phyloP scores from a whole-genome alignment of 2,888 invertebrate species.

The Acanthosepion lycidas region DNA sequence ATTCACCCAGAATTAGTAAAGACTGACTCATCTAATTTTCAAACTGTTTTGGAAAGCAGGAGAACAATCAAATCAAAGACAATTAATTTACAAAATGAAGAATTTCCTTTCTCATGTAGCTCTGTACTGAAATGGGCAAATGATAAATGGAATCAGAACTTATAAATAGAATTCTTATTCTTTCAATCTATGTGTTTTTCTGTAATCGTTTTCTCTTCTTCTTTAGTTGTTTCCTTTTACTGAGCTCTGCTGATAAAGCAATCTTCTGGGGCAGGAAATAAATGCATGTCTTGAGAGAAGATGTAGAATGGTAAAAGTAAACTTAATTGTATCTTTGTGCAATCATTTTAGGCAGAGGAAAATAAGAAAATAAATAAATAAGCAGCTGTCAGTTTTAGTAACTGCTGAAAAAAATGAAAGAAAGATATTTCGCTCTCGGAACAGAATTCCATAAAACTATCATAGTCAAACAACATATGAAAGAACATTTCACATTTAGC shows the following conservation, averaged over 20 bases:
- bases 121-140: neutral
- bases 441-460: neutral
- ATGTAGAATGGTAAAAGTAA: neutral
- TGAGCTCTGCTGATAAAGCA: neutral
- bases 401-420: neutral
- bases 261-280: neutral
- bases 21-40: neutral
- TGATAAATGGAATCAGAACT: neutral
- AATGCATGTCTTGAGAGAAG: neutral
- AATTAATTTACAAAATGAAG: neutral
- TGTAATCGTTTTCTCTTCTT: neutral
- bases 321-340: neutral
- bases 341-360: neutral
- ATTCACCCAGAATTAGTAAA: neutral
- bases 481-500: too few relatives aligned
- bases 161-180: too few relatives aligned
- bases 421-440: neutral
- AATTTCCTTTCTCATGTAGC: neutral
- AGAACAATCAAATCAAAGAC: neutral
- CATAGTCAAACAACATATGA: neutral
- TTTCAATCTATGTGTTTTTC: too few relatives aligned
- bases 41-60: neutral
- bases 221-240: neutral
- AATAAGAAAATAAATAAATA: neutral
- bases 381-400: neutral